These are phyloP conservation scores for Amphiduros pacificus DNA, from an alignment of 2,888 invertebrate genomes.

Conservation along the genomic window DNA sequence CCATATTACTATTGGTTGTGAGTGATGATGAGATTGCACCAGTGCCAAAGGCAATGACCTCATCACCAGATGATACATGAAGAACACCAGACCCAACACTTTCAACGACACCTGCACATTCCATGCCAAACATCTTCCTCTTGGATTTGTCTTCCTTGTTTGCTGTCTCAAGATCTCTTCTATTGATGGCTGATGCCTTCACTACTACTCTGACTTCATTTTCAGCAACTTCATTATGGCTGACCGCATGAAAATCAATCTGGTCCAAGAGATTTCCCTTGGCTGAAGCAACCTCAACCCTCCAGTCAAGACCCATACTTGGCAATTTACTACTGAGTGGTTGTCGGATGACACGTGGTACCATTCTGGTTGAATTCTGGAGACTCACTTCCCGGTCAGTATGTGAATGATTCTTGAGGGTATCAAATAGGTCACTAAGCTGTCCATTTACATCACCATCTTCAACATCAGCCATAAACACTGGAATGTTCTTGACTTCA, in stretches of 20 bases:
- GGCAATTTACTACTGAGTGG: neutral
- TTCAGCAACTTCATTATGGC: neutral
- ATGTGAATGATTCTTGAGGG: neutral
- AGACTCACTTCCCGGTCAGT: neutral
- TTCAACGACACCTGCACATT: constrained; percentile 7
- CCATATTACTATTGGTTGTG: too few species aligned
- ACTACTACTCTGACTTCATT: constrained; percentile 1
- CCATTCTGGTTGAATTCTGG: neutral
- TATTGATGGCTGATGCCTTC: neutral
- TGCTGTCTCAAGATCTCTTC: too few species aligned
- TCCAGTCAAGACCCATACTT: neutral
- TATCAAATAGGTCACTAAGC: neutral
- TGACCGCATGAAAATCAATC: neutral
- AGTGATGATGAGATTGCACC: too few species aligned
- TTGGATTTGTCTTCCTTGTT: too few species aligned
- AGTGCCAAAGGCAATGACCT: constrained; percentile 11
- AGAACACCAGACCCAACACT: neutral
- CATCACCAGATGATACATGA: neutral
- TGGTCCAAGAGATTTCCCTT: neutral
- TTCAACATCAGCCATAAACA: neutral
- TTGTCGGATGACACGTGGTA: neutral
- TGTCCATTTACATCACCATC: too few species aligned
- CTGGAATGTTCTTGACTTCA: constrained; percentile 8
- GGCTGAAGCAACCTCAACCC: neutral
- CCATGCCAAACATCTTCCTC: neutral